A percentile compares a stretch with the other conserved stretches of the same genome.
Evolutionary conservation across 2,888 invertebrate genomes (phyloP).

Genomic region (Eupithecia pulchellata): DNA sequence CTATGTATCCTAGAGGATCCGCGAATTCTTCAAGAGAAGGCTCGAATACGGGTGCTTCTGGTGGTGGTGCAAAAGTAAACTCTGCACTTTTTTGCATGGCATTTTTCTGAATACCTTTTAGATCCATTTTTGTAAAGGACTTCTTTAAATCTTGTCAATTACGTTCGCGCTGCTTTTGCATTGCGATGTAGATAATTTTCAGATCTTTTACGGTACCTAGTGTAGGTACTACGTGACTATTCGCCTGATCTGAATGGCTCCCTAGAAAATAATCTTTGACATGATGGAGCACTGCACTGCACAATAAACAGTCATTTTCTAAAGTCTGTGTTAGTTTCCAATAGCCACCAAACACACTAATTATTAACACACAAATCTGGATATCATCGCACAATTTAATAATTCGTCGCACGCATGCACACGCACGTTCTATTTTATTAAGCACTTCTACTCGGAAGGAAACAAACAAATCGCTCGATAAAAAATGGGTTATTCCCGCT

Average conservation of each 20-base stretch:
- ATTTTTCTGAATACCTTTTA: slow-evolving; percentile 81
- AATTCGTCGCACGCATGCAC: slow-evolving; percentile 6
- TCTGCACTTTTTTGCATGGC: slow-evolving; percentile 82
- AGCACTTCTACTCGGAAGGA: neutral
- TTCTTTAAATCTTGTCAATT: neutral
- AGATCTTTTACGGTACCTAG: slow-evolving; percentile 4
- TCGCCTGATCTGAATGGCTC: slow-evolving; percentile 83
- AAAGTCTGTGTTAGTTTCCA: neutral
- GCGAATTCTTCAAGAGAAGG: slow-evolving; percentile 90
- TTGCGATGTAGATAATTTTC: slow-evolving; percentile 23
- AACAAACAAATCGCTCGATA: slow-evolving; percentile 10
- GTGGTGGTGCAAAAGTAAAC: slow-evolving; percentile 81
- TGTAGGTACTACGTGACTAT: slow-evolving; percentile 77
- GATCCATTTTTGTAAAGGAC: slow-evolving; percentile 69
- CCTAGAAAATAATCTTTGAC: slow-evolving; percentile 48
- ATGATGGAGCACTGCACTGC: slow-evolving; percentile 6
- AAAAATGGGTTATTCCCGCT: too few relatives aligned
- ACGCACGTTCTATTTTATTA: too few relatives aligned
- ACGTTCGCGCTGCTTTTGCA: slow-evolving; percentile 10
- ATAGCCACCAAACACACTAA: slow-evolving; percentile 7
- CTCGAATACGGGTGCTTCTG: slow-evolving; percentile 89
- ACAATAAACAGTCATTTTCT: neutral
- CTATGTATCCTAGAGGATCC: slow-evolving; percentile 90
- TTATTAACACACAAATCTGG: neutral
- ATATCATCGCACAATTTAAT: neutral